These are phyloP conservation scores for Sceliomorpha sp. DNA, from an alignment of 2,888 invertebrate genomes.

Conservation along the genomic window DNA sequence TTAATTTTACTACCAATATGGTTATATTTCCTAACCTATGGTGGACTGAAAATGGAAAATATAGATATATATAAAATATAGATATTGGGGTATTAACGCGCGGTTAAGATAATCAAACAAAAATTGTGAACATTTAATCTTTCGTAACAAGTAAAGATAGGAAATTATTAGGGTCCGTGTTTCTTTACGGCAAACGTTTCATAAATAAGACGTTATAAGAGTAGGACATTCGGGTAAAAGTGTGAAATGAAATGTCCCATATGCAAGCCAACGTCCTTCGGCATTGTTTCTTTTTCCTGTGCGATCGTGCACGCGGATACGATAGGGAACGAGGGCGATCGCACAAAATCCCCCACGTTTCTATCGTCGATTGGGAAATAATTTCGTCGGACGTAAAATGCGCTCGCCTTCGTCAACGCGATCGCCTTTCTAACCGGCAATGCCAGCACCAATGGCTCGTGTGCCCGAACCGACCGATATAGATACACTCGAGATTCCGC, in stretches of 20 bases:
- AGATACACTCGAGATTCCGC: slow-evolving; percentile 44
- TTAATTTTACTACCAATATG: no score
- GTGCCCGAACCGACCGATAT: slow-evolving; percentile 39
- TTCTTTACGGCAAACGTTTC: no score
- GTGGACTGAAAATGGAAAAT: no score
- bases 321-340: slow-evolving; percentile 58
- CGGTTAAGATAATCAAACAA: no score
- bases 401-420: slow-evolving; percentile 52
- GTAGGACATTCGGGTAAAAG: slow-evolving; percentile 39
- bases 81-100: no score
- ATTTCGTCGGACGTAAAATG: slow-evolving; percentile 61
- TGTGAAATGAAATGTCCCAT: slow-evolving; percentile 48
- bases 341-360: slow-evolving; percentile 65
- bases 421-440: slow-evolving; percentile 74
- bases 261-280: slow-evolving; percentile 55
- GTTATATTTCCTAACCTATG: no score
- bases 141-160: no score
- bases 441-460: slow-evolving; percentile 51
- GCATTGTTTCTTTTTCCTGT: slow-evolving; percentile 55
- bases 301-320: slow-evolving; percentile 56
- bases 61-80: no score
- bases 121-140: no score
- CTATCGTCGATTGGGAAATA: slow-evolving; percentile 66
- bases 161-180: no score
- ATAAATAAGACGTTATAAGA: no score